phyloP scores from a whole-genome alignment of 2,113 vertebrate genomes.

The Carollia perspicillata region DNA sequence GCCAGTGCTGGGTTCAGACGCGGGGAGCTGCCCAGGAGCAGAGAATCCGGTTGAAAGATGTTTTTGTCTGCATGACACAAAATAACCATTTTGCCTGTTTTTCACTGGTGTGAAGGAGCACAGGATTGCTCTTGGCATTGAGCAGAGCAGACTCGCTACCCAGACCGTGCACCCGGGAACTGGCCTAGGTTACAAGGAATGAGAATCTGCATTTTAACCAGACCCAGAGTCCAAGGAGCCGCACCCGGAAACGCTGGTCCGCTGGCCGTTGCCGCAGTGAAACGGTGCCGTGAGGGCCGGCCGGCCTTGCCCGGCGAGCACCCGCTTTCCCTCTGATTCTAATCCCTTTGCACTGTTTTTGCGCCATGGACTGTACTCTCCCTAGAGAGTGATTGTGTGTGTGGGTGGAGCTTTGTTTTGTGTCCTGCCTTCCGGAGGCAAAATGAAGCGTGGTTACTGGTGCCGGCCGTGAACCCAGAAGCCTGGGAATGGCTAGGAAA shows the following conservation, averaged over 20 bases:
- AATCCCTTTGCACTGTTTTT: neutral
- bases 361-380: neutral
- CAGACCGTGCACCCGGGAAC: fast-evolving
- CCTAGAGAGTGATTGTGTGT: neutral
- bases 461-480: neutral
- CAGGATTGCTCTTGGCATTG: neutral
- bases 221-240: neutral
- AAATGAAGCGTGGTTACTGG: neutral
- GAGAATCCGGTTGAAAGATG: neutral
- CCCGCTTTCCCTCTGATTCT: neutral
- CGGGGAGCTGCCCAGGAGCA: neutral
- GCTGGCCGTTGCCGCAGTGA: too few species aligned
- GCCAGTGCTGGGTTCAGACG: too few species aligned
- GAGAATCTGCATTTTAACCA: neutral
- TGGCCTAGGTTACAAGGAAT: neutral
- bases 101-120: neutral
- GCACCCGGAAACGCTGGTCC: too few species aligned
- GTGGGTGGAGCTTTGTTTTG: neutral
- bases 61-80: neutral
- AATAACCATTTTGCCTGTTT: neutral
- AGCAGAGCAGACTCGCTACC: neutral
- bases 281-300: too few species aligned
- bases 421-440: neutral
- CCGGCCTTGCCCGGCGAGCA: neutral
- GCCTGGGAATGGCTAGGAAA: neutral